These are phyloP conservation scores for Trichonephila inaurata DNA, from an alignment of 1,140 invertebrate genomes.

Conservation along the genomic window DNA sequence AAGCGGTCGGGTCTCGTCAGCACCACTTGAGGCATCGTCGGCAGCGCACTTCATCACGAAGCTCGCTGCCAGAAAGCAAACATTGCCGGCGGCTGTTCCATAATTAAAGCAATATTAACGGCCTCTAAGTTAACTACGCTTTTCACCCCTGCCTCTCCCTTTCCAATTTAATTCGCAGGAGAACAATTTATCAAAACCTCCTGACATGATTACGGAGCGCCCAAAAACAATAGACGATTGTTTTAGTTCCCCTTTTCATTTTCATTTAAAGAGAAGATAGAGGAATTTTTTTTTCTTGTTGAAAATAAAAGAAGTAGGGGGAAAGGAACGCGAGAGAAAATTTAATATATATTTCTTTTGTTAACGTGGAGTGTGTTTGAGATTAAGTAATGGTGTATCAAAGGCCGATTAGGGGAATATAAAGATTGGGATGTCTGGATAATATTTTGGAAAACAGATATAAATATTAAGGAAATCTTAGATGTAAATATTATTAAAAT, in stretches of 20 bases:
- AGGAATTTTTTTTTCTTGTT: background rate
- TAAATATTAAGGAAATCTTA: background rate
- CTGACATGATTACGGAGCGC: slow-evolving; percentile 71
- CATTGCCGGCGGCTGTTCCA: slow-evolving; percentile 71
- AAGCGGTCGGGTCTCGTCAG: slow-evolving; percentile 74
- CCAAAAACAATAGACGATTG: slow-evolving; percentile 75
- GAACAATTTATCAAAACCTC: slow-evolving; percentile 76
- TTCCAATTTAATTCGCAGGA: slow-evolving; percentile 72
- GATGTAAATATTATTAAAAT: background rate
- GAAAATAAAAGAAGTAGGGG: slow-evolving; percentile 34
- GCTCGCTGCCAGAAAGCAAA: slow-evolving; percentile 75
- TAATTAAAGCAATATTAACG: slow-evolving; percentile 77
- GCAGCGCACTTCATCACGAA: slow-evolving; percentile 69
- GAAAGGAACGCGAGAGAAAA: slow-evolving; percentile 14
- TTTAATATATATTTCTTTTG: slow-evolving; percentile 73
- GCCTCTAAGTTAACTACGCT: slow-evolving; percentile 73
- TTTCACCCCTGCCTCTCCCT: slow-evolving; percentile 33
- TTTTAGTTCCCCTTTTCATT: slow-evolving; percentile 73
- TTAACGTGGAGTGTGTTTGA: slow-evolving; percentile 57
- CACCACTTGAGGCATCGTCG: slow-evolving; percentile 73
- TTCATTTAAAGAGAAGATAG: slow-evolving; percentile 51
- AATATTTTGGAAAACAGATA: background rate
- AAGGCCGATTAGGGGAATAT: slow-evolving; percentile 53
- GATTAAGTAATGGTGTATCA: slow-evolving; percentile 15
- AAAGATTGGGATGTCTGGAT: slow-evolving; percentile 1